These are phyloP conservation scores for Meganola albula DNA, from an alignment of 2,888 invertebrate genomes.

Conservation along the genomic window DNA sequence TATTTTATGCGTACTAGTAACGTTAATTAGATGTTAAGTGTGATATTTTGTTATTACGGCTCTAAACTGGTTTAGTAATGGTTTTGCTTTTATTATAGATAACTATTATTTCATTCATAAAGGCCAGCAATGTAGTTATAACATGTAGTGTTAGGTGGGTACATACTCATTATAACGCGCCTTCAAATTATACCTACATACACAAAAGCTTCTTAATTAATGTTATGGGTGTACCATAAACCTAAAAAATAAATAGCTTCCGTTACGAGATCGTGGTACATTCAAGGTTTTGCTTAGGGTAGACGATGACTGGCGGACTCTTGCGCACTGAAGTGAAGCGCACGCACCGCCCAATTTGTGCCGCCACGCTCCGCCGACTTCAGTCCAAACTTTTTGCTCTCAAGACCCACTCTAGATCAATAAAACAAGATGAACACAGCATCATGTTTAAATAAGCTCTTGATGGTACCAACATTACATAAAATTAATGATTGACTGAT, in stretches of 20 bases:
- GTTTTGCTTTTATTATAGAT: slow-evolving; percentile 5
- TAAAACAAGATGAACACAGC: slow-evolving; percentile 18
- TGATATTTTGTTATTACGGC: too few species aligned
- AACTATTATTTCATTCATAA: slow-evolving; percentile 14
- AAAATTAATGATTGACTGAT: too few species aligned
- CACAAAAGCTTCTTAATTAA: too few species aligned
- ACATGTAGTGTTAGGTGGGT: too few species aligned
- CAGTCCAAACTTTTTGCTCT: slow-evolving; percentile 38
- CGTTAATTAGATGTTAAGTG: too few species aligned
- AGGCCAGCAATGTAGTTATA: slow-evolving; percentile 1
- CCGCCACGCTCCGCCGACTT: slow-evolving; percentile 47
- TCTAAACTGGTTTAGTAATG: slow-evolving; percentile 13
- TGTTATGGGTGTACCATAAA: too few species aligned
- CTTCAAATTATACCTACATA: not conserved
- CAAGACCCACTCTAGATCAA: slow-evolving; percentile 19
- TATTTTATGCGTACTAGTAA: too few species aligned
- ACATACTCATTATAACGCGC: too few species aligned
- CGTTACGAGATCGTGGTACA: slow-evolving; percentile 8
- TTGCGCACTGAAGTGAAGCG: slow-evolving; percentile 52
- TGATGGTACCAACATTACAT: too few species aligned
- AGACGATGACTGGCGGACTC: slow-evolving; percentile 50
- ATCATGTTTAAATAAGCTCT: too few species aligned
- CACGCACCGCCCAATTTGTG: slow-evolving; percentile 48
- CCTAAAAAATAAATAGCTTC: slow-evolving; percentile 1
- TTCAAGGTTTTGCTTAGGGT: slow-evolving; percentile 21